These are phyloP conservation scores for Drosophila equinoxialis DNA, from an alignment of 1,140 invertebrate species.

Conservation along the genomic window DNA sequence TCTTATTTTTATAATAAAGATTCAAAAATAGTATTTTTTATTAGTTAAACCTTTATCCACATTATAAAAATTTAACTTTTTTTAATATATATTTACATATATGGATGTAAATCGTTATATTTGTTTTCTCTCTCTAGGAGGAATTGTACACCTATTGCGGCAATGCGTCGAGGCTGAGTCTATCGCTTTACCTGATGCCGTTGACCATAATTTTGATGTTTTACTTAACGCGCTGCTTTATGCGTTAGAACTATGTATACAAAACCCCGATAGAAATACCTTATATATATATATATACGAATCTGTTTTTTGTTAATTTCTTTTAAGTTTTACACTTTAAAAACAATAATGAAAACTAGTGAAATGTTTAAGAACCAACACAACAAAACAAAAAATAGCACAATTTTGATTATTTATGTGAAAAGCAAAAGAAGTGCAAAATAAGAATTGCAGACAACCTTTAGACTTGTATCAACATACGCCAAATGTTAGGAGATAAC, in stretches of 20 bases:
- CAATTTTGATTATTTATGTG: slow-evolving; percentile 51
- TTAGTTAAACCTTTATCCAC: too few relatives aligned
- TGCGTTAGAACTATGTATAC: slow-evolving; percentile 64
- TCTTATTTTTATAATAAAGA: too few relatives aligned
- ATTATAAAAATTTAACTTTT: too few relatives aligned
- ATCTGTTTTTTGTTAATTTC: slow-evolving; percentile 58
- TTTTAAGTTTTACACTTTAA: slow-evolving; percentile 33
- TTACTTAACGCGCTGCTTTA: slow-evolving; percentile 73
- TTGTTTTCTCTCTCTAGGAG: slow-evolving; percentile 49
- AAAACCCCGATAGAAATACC: slow-evolving; percentile 45
- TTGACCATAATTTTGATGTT: slow-evolving; percentile 78
- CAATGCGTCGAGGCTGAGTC: slow-evolving; percentile 67
- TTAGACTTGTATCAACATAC: slow-evolving; percentile 70
- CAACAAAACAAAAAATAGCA: slow-evolving; percentile 50
- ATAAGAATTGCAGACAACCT: slow-evolving; percentile 69
- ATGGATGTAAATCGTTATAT: too few relatives aligned
- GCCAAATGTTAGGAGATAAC: slow-evolving; percentile 64
- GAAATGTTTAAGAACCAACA: slow-evolving; percentile 69
- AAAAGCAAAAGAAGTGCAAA: slow-evolving; percentile 32
- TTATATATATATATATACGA: slow-evolving; percentile 54
- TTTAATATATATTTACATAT: too few relatives aligned
- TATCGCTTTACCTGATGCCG: slow-evolving; percentile 67
- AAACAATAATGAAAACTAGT: slow-evolving; percentile 61
- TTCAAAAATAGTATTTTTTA: too few relatives aligned
- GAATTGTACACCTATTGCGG: slow-evolving; percentile 77